Percentiles rank a stretch among this genome's conserved stretches.
phyloP scores from a whole-genome alignment of 2,113 vertebrate species.

The Haplochromis burtoni region DNA sequence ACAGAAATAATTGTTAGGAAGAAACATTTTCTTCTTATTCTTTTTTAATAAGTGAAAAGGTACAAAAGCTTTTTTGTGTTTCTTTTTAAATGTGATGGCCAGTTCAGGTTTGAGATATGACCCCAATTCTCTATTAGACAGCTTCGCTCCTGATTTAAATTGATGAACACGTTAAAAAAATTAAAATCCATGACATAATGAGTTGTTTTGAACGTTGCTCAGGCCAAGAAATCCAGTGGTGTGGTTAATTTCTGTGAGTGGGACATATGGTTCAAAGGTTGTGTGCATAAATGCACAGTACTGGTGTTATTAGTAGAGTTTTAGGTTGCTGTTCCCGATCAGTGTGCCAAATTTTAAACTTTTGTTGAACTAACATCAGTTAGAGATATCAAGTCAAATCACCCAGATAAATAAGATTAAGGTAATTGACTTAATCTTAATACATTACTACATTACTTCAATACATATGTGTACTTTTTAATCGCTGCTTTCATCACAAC shows the following conservation, averaged over 20 bases:
- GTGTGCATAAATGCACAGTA: background rate
- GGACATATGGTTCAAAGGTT: background rate
- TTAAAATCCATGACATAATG: background rate
- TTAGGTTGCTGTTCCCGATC: background rate
- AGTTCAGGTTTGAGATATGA: background rate
- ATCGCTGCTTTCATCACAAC: conserved; percentile 10
- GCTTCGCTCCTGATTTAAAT: background rate
- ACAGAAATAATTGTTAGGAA: background rate
- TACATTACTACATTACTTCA: background rate
- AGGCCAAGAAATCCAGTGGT: background rate
- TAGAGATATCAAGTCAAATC: background rate
- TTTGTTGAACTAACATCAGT: background rate
- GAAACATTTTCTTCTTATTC: background rate
- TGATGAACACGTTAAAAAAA: background rate
- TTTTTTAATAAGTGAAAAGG: background rate
- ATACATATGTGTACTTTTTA: conserved; percentile 25
- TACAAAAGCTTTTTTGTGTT: background rate
- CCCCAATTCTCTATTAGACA: background rate
- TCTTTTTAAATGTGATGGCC: background rate
- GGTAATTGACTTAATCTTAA: conserved; percentile 39
- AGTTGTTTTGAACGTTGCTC: background rate
- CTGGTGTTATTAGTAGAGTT: background rate
- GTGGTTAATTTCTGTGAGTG: background rate
- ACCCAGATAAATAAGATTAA: background rate
- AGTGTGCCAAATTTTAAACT: background rate